Percentiles rank a stretch among this genome's conserved stretches.
Evolutionary conservation across 1,140 invertebrate species (phyloP).

Genomic region (Rhagoletis zephyria): DNA sequence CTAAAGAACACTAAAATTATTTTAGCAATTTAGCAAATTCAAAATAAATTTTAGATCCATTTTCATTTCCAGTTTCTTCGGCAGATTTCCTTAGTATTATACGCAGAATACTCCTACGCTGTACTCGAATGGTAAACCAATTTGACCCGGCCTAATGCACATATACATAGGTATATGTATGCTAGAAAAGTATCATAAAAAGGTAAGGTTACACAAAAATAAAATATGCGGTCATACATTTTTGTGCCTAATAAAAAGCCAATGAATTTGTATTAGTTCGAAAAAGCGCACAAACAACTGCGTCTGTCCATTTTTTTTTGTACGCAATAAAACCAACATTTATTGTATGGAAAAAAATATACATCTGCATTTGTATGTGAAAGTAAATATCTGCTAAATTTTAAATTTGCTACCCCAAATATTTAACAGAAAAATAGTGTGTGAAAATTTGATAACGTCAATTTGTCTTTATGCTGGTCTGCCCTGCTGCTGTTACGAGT

Average conservation of each 20-base stretch:
- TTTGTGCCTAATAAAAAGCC: constrained; percentile 9
- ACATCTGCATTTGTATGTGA: neutral
- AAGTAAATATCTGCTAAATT: neutral
- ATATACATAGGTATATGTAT: neutral
- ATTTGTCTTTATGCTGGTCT: neutral
- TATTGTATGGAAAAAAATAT: neutral
- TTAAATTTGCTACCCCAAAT: constrained; percentile 9
- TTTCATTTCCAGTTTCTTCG: too few relatives aligned
- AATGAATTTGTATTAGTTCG: neutral
- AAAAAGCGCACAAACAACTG: too few relatives aligned
- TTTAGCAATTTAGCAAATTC: too few relatives aligned
- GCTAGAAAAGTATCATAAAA: neutral
- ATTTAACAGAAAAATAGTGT: constrained; percentile 22
- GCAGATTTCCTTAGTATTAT: too few relatives aligned
- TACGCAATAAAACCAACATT: constrained; percentile 20
- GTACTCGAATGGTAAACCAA: too few relatives aligned
- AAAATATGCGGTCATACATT: neutral
- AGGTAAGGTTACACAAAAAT: neutral
- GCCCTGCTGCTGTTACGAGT: neutral
- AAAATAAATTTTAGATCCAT: too few relatives aligned
- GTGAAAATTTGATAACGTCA: constrained; percentile 36
- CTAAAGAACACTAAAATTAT: too few relatives aligned
- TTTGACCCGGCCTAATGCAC: too few relatives aligned
- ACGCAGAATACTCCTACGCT: too few relatives aligned
- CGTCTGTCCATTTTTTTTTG: neutral